Evolutionary conservation across 2,888 invertebrate species (phyloP).

Genomic region (Ellobium chinense): DNA sequence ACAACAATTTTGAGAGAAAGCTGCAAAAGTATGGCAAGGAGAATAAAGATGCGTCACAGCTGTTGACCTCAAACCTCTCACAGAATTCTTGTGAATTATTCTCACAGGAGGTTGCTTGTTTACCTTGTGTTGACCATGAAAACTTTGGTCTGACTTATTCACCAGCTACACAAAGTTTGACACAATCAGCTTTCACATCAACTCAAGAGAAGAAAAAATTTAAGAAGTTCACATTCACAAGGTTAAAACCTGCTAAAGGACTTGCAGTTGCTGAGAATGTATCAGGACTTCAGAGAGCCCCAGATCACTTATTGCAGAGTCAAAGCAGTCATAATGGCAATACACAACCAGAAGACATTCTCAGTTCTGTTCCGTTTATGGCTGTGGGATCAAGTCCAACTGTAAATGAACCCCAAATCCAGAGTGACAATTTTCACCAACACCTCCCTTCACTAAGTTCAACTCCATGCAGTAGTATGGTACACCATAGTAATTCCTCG

Average conservation of each 20-base stretch:
- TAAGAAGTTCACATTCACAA: conserved; percentile 38
- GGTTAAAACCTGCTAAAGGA: conserved; percentile 11
- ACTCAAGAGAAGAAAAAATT: conserved; percentile 4
- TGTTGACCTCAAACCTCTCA: no score
- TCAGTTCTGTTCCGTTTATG: conserved; percentile 1
- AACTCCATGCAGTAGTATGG: no score
- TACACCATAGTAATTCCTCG: no score
- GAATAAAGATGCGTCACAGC: background rate
- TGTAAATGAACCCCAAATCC: background rate
- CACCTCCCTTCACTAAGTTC: background rate
- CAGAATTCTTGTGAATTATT: no score
- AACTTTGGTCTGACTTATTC: no score
- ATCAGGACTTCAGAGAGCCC: background rate
- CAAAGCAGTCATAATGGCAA: conserved; percentile 22
- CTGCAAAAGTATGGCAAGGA: no score
- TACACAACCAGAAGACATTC: background rate
- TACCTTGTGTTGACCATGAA: no score
- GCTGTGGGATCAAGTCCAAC: conserved; percentile 14
- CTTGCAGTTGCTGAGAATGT: background rate
- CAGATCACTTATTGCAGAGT: conserved; percentile 13
- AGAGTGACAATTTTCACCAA: background rate
- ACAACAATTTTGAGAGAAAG: no score
- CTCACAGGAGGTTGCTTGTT: no score
- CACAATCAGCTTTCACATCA: background rate
- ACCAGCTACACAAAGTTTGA: background rate